phyloP scores from a whole-genome alignment of 2,797 vertebrate species.

The Myotis planiceps region DNA sequence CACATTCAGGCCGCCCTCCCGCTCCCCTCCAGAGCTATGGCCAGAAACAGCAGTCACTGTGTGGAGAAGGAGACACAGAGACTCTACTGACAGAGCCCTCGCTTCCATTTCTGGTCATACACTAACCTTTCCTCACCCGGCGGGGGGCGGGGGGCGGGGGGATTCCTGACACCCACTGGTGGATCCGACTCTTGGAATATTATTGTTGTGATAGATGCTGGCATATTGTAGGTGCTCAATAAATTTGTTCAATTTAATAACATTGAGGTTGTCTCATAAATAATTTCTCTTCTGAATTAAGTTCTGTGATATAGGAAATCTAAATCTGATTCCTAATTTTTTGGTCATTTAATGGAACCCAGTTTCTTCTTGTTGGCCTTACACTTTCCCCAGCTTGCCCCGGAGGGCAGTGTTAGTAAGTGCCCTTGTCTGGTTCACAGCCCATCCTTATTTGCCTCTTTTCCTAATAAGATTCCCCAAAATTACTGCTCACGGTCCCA shows the following conservation, averaged over 20 bases:
- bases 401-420: rapidly evolving
- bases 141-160: too few species aligned
- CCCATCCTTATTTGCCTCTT: background rate
- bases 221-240: background rate
- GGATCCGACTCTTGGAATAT: background rate
- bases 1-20: rapidly evolving
- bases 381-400: background rate
- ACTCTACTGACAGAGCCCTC: background rate
- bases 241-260: constrained; percentile 24
- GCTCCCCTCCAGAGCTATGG: background rate
- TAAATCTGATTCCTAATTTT: background rate
- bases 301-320: background rate
- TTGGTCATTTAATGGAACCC: background rate
- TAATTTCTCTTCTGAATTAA: background rate
- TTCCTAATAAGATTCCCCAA: background rate
- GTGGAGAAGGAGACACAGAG: background rate
- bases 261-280: background rate
- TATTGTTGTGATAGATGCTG: background rate
- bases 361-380: background rate
- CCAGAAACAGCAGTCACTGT: background rate
- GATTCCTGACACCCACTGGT: background rate
- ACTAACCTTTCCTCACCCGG: background rate
- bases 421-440: background rate
- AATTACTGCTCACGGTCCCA: rapidly evolving
- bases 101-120: background rate